Evolutionary conservation across 2,113 vertebrate genomes (phyloP).

Genomic region (Misgurnus mizolepis): DNA sequence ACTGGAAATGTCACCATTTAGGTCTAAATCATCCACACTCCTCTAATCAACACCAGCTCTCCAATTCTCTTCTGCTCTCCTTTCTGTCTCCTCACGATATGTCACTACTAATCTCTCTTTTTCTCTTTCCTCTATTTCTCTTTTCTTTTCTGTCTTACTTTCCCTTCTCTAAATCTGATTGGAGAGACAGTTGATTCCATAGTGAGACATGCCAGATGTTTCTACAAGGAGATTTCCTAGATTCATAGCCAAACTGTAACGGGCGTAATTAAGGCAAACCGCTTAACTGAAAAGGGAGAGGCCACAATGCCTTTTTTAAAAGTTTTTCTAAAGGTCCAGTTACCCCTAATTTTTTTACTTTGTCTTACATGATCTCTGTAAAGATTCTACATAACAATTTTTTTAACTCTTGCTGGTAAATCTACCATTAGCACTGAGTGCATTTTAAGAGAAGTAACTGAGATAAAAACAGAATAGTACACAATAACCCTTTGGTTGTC

Average conservation of each 20-base stretch:
- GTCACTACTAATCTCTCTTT: constrained; percentile 18
- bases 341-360: background rate
- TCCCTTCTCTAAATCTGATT: constrained; percentile 47
- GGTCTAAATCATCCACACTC: constrained; percentile 56
- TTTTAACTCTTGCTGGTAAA: too few relatives aligned
- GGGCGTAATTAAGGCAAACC: constrained; percentile 57
- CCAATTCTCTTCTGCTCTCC: constrained; percentile 47
- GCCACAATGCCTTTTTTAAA: background rate
- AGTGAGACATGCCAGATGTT: constrained; percentile 56
- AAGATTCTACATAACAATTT: too few relatives aligned
- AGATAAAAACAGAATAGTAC: too few relatives aligned
- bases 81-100: constrained; percentile 34
- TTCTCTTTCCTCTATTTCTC: constrained; percentile 22
- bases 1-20: constrained; percentile 58
- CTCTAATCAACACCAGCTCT: constrained; percentile 58
- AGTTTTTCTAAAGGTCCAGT: constrained; percentile 12
- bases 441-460: too few relatives aligned
- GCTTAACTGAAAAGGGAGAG: constrained; percentile 47
- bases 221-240: constrained; percentile 53
- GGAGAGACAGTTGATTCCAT: constrained; percentile 52
- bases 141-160: background rate
- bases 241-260: constrained; percentile 56
- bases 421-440: too few relatives aligned
- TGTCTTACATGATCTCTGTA: background rate
- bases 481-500: too few relatives aligned